These are phyloP conservation scores for Spodoptera litura DNA, from an alignment of 1,140 invertebrate species.

Conservation along the genomic window DNA sequence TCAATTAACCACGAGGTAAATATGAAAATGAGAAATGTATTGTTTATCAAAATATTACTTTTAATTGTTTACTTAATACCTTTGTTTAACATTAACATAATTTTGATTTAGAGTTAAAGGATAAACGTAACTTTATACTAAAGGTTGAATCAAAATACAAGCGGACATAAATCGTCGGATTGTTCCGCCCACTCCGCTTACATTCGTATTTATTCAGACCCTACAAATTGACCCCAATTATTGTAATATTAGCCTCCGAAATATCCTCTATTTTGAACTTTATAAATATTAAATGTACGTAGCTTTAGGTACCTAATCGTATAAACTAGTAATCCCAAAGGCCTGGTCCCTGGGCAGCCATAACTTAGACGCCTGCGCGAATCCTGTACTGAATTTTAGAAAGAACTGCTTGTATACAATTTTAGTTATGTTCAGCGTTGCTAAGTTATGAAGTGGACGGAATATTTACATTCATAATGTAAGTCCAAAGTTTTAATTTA, in stretches of 20 bases:
- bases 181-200: background rate
- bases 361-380: slow-evolving; percentile 11
- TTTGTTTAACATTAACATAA: too few species aligned
- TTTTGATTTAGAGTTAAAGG: too few species aligned
- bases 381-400: slow-evolving; percentile 18
- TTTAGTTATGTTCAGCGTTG: background rate
- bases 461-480: background rate
- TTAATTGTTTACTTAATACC: too few species aligned
- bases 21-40: too few species aligned
- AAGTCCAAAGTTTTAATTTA: background rate
- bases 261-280: slow-evolving; percentile 25
- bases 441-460: background rate
- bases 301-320: slow-evolving; percentile 28
- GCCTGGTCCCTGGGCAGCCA: background rate
- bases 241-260: slow-evolving; percentile 11
- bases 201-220: slow-evolving; percentile 8
- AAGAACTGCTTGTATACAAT: background rate
- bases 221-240: slow-evolving; percentile 23
- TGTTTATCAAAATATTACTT: too few species aligned
- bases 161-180: too few species aligned
- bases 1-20: too few species aligned
- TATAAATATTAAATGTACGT: slow-evolving; percentile 37
- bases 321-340: slow-evolving; percentile 26
- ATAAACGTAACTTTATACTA: too few species aligned
- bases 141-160: too few species aligned